Conservation (phyloP, 1,140 invertebrate genomes). For the Popillia japonica region DNA sequence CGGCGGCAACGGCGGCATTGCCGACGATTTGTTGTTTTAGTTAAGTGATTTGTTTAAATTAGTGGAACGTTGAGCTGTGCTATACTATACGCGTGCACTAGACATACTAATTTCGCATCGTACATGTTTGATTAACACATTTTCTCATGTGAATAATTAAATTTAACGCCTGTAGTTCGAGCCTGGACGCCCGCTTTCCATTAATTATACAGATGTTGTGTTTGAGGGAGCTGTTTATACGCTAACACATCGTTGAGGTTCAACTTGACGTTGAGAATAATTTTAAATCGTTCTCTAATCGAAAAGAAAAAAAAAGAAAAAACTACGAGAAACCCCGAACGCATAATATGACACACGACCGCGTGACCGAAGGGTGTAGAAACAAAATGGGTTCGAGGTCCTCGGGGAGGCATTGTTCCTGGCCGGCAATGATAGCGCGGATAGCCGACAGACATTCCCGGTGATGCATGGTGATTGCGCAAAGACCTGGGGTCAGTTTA, state of each 20-base stretch:
- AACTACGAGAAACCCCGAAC: background rate
- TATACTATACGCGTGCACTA: background rate
- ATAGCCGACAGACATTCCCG: constrained; percentile 28
- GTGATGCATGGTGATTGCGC: constrained; percentile 27
- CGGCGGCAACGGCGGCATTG: background rate
- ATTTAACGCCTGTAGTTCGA: background rate
- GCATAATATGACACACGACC: background rate
- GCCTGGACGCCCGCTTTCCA: background rate
- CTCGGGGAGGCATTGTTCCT: background rate
- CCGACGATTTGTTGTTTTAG: constrained; percentile 14
- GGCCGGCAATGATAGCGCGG: background rate
- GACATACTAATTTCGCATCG: constrained; percentile 6
- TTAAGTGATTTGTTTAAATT: constrained; percentile 19
- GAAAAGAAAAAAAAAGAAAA: background rate
- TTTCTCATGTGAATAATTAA: constrained; percentile 15
- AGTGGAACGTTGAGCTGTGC: background rate
- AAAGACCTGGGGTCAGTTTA: constrained; percentile 26
- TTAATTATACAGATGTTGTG: constrained; percentile 6
- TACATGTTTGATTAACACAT: constrained; percentile 11
- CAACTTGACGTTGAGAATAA: background rate
- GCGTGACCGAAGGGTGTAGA: background rate
- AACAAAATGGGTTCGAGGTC: background rate
- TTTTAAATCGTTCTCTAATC: no score
- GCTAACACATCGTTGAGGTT: no score
- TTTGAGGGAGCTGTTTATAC: background rate